A percentile compares a stretch with the other conserved stretches of the same genome.
Evolutionary conservation across 2,888 invertebrate genomes (phyloP).

Genomic region (Ethmia dodecea): DNA sequence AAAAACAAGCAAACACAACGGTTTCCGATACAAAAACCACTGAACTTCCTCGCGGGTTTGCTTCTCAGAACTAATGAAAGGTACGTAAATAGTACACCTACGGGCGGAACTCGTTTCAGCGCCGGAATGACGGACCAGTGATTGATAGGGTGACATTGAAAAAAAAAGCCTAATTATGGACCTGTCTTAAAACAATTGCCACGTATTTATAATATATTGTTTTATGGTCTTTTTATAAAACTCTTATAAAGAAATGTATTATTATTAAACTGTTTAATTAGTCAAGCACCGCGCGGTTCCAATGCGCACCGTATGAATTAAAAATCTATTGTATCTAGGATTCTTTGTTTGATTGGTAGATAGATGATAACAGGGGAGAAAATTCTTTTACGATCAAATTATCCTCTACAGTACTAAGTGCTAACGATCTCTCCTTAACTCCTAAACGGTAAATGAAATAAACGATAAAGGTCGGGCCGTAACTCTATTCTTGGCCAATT

Average conservation of each 20-base stretch:
- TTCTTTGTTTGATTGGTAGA: no score
- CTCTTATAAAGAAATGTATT: no score
- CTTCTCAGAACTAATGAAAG: slow-evolving; percentile 72
- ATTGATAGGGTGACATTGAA: slow-evolving; percentile 66
- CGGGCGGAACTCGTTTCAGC: slow-evolving; percentile 58
- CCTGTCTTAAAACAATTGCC: no score
- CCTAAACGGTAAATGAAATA: slow-evolving; percentile 30
- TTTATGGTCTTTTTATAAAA: no score
- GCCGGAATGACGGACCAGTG: slow-evolving; percentile 48
- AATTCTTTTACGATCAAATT: no score
- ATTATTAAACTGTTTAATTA: no score
- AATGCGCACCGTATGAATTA: no score
- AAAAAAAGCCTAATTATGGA: no score
- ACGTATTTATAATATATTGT: no score
- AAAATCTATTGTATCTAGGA: no score
- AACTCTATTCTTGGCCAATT: slow-evolving; percentile 42
- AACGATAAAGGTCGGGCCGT: slow-evolving; percentile 26
- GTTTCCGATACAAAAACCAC: slow-evolving; percentile 72
- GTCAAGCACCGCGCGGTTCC: no score
- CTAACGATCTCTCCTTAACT: slow-evolving; percentile 26
- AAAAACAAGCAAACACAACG: slow-evolving; percentile 45
- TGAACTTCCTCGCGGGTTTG: slow-evolving; percentile 55
- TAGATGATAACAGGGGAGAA: no score
- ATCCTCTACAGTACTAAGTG: neutral
- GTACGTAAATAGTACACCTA: slow-evolving; percentile 60